Percentiles rank a stretch among this genome's conserved stretches.
Conservation (phyloP, 2,113 vertebrate species). For the Butastur rufipennis region DNA sequence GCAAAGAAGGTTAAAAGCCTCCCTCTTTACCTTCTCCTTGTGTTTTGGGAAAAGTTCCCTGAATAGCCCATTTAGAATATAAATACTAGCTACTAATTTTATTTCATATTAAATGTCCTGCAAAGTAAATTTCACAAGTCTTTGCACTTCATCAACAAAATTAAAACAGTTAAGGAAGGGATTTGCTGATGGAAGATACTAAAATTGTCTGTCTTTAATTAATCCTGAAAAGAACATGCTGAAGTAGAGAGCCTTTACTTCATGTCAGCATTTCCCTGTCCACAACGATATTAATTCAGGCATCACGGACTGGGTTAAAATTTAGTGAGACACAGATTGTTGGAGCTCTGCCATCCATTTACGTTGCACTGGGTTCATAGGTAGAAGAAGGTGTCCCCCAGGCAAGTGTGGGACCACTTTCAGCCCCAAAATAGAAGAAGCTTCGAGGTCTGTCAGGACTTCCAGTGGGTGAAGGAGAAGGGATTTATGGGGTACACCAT, state of each 20-base stretch:
- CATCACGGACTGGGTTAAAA: not conserved
- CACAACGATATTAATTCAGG: not conserved
- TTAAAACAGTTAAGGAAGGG: not conserved
- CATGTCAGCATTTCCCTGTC: not conserved
- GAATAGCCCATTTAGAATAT: not conserved
- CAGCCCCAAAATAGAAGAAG: not conserved
- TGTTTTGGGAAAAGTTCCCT: not conserved
- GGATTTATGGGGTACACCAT: not conserved
- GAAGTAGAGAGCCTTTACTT: not conserved
- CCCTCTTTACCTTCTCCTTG: not conserved
- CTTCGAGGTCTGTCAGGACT: not conserved
- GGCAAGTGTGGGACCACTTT: not conserved
- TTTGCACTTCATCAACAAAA: conserved; percentile 17
- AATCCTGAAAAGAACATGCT: not conserved
- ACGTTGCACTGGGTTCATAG: not conserved
- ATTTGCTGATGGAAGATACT: conserved; percentile 18
- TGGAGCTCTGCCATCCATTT: not conserved
- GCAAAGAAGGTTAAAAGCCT: not conserved
- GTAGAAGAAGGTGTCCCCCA: not conserved
- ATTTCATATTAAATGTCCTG: not conserved
- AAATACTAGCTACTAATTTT: not conserved
- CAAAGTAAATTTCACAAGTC: conserved; percentile 23
- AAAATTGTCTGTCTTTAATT: not conserved
- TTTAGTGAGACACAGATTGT: not conserved
- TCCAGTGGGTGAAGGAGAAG: not conserved